These are phyloP conservation scores for Selenia dentaria DNA, from an alignment of 2,888 invertebrate species.

Conservation along the genomic window DNA sequence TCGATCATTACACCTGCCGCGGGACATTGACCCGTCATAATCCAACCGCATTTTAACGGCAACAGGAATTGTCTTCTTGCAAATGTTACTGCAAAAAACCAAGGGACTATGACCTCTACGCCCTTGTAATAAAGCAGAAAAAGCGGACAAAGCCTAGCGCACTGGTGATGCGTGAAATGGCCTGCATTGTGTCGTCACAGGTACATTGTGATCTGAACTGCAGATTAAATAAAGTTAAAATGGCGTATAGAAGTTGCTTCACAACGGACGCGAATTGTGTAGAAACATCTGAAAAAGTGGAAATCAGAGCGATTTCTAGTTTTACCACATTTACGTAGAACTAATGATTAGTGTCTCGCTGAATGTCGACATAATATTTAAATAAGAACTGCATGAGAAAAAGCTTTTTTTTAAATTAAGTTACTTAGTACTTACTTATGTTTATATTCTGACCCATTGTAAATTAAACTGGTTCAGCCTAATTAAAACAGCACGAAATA, in stretches of 20 bases:
- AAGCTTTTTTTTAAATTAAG: too few species aligned
- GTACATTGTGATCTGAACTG: constrained; percentile 17
- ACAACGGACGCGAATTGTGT: constrained; percentile 17
- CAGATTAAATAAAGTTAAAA: background rate
- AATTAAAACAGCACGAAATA: too few species aligned
- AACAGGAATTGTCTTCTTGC: constrained; percentile 22
- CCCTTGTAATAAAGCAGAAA: constrained; percentile 37
- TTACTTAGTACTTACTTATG: too few species aligned
- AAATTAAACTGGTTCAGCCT: too few species aligned
- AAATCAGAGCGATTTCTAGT: constrained; percentile 10
- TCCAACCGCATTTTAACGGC: constrained; percentile 25
- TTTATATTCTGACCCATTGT: too few species aligned
- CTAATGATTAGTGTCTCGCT: too few species aligned
- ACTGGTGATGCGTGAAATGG: constrained; percentile 52
- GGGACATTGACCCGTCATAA: constrained; percentile 31
- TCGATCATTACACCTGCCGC: too few species aligned
- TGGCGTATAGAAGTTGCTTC: constrained; percentile 3
- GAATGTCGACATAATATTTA: too few species aligned
- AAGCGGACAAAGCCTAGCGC: constrained; percentile 25
- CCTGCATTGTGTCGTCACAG: constrained; percentile 35
- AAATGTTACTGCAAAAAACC: constrained; percentile 27
- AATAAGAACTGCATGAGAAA: too few species aligned
- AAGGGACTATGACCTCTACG: constrained; percentile 42
- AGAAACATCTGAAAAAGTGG: constrained; percentile 6
- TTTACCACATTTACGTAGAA: background rate